Evolutionary conservation across 2,113 vertebrate species (phyloP), one percentile per base, ranked within the genome.

Genomic region (Mustelus asterias): DNA sequence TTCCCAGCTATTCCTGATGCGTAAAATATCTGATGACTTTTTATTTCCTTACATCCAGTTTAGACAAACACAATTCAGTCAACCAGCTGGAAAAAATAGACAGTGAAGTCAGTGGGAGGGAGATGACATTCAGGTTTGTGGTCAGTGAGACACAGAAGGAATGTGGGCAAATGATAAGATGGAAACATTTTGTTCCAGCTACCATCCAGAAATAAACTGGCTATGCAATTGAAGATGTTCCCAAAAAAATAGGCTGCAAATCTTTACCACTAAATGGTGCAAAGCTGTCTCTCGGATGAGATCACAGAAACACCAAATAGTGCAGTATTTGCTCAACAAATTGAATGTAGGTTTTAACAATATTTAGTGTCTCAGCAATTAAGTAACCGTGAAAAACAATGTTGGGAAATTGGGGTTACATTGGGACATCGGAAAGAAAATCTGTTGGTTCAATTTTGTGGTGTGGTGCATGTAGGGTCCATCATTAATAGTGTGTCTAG

Each of bases 241-340:
- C 48, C 85, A 26, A 26, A 54, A 54, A 54, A 54, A 83, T 88
- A 88, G 48, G 54, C 22, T 29, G 20, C 85, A 88, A 88, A 54
- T 54, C 54, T 10, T 88, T 88, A 54, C 9, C 22, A 88, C 24
- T 41, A n/a, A 83, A 18, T 41, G 16, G n/a, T 20, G 18, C 16
- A 83, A 83, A 83, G 78, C 72, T 88, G 85, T 88, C 44, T 88
- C 44, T 88, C 54, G 85, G 44, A 24, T 88, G 85, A 88, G 85
- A 54, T 88, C 85, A 86, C 41, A 88, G n/a, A 83, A 2, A 83
- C 14, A 83, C 41, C 37, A 33, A 29, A 41, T 37, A 20, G n/a
- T 37, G 78, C 14, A 2, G 37, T 83, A n/a, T 83, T 83, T 83
- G 78, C 78, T 83, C 33, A 83, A 18, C 37, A 41, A 83, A 41